Evolutionary conservation across 2,888 invertebrate species (phyloP).

Genomic region (Heliconius aoede): DNA sequence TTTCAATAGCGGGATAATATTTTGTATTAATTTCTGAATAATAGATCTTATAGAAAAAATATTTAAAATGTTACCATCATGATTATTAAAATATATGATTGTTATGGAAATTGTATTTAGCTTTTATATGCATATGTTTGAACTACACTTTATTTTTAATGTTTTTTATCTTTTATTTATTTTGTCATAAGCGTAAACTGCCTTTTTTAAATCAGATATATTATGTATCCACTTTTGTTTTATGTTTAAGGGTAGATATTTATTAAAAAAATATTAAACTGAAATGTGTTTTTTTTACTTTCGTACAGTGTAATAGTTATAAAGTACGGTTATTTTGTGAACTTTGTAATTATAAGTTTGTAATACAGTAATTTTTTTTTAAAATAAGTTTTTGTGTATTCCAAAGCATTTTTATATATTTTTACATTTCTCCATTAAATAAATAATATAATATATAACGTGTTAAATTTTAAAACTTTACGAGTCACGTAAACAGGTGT

Average conservation of each 20-base stretch:
- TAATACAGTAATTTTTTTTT: too few species aligned
- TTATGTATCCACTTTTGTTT: constrained; percentile 34
- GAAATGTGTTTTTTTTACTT: constrained; percentile 1
- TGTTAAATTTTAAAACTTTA: too few species aligned
- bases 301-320: neutral
- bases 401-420: too few species aligned
- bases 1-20: constrained; percentile 18
- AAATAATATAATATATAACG: too few species aligned
- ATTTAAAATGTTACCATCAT: constrained; percentile 37
- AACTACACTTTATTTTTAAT: constrained; percentile 32
- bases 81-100: constrained; percentile 31
- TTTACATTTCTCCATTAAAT: too few species aligned
- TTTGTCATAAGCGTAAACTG: constrained; percentile 32
- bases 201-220: constrained; percentile 30
- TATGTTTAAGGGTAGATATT: constrained; percentile 37
- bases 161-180: constrained; percentile 18
- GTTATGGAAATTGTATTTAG: constrained; percentile 24
- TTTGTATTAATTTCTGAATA: constrained; percentile 9
- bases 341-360: neutral
- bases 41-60: constrained; percentile 38
- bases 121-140: constrained; percentile 25
- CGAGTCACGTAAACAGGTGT: too few species aligned
- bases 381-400: too few species aligned
- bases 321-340: neutral
- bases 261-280: constrained; percentile 33